These are phyloP conservation scores for Adela reaumurella DNA, from an alignment of 2,888 invertebrate genomes.

Conservation along the genomic window DNA sequence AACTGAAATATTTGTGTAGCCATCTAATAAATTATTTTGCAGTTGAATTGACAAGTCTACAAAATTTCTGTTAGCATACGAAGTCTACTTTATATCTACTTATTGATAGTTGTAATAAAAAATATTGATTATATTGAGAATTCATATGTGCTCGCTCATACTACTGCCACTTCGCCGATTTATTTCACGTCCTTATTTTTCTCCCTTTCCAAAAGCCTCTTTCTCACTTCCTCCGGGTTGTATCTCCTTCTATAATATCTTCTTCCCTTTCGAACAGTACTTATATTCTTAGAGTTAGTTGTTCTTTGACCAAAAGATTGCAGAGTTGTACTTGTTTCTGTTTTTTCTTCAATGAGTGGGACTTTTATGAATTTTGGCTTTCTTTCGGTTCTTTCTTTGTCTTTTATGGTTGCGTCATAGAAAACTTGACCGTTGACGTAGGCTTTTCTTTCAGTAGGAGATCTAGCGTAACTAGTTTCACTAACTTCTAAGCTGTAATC, in stretches of 20 bases:
- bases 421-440: constrained; percentile 46
- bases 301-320: constrained; percentile 19
- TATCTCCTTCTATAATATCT: constrained; percentile 45
- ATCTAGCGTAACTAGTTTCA: constrained; percentile 38
- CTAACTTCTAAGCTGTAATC: constrained; percentile 46
- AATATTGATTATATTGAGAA: too few species aligned
- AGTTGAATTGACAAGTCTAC: too few species aligned
- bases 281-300: constrained; percentile 30
- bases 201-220: constrained; percentile 42
- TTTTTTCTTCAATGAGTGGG: constrained; percentile 1
- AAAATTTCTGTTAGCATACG: too few species aligned
- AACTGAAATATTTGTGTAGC: too few species aligned
- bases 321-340: not conserved
- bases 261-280: constrained; percentile 41
- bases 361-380: constrained; percentile 5
- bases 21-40: too few species aligned
- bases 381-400: constrained; percentile 14
- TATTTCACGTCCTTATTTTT: constrained; percentile 23
- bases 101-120: too few species aligned
- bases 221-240: constrained; percentile 50
- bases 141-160: too few species aligned
- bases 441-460: constrained; percentile 31
- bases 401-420: constrained; percentile 43
- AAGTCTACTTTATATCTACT: too few species aligned
- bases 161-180: not conserved